Evolutionary conservation across 2,113 vertebrate species (phyloP).

Genomic region (Cyphomyrus discorhynchus): DNA sequence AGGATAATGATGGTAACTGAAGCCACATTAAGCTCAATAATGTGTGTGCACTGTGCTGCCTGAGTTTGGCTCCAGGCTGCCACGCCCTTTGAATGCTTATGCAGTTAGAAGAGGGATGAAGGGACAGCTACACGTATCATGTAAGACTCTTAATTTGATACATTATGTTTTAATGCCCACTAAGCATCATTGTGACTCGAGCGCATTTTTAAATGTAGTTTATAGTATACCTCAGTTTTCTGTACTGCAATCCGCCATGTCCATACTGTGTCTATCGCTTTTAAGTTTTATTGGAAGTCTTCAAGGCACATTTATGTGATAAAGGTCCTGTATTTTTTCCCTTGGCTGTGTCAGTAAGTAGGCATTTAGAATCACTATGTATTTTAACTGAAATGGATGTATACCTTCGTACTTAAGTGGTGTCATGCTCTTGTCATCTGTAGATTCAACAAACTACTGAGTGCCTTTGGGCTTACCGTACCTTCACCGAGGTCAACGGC

Average conservation of each 20-base stretch:
- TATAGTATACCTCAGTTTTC: not conserved
- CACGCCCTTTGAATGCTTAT: not conserved
- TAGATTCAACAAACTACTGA: not conserved
- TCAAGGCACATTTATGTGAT: not conserved
- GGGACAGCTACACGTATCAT: not conserved
- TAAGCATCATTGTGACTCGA: not conserved
- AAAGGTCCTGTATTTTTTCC: not conserved
- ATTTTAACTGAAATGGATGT: not conserved
- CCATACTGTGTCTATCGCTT: not conserved
- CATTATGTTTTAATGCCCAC: not conserved
- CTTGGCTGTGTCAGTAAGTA: not conserved
- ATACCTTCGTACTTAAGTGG: not conserved
- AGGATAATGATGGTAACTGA: not conserved
- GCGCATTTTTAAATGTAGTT: not conserved
- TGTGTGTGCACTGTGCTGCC: not conserved
- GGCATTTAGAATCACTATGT: not conserved
- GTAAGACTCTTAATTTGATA: not conserved
- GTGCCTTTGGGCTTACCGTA: not conserved
- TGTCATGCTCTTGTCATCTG: not conserved
- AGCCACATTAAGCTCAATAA: not conserved
- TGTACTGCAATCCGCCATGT: not conserved
- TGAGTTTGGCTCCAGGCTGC: not conserved
- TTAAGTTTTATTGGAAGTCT: not conserved
- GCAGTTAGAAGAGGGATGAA: not conserved
- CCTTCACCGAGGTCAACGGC: not conserved